Evolutionary conservation across 2,888 invertebrate species (phyloP).

Genomic region (Papilio gigon): DNA sequence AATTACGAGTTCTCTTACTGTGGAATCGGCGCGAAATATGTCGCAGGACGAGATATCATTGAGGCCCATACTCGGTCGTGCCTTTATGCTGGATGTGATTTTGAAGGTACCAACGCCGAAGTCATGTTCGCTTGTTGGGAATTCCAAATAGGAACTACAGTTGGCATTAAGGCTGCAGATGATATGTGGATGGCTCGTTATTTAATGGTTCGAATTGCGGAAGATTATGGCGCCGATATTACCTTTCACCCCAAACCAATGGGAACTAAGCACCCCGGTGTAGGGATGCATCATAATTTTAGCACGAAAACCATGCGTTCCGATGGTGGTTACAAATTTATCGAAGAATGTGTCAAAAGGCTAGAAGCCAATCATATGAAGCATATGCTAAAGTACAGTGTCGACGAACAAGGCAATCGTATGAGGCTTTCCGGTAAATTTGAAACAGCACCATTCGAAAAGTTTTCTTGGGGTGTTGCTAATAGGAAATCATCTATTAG

Average conservation of each 20-base stretch:
- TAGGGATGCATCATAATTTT: slow-evolving; percentile 95
- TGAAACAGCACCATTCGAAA: slow-evolving; percentile 97
- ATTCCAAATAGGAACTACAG: slow-evolving; percentile 94
- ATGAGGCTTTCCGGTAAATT: slow-evolving; percentile 95
- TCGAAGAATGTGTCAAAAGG: slow-evolving; percentile 95
- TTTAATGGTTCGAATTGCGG: slow-evolving; percentile 90
- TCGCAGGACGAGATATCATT: slow-evolving; percentile 95
- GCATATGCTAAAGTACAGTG: slow-evolving; percentile 96
- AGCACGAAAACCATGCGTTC: slow-evolving; percentile 92
- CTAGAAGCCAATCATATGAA: slow-evolving; percentile 93
- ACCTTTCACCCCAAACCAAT: slow-evolving; percentile 88
- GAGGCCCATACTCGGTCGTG: slow-evolving; percentile 93
- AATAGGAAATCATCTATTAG: slow-evolving; percentile 96
- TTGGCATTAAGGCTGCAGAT: slow-evolving; percentile 91
- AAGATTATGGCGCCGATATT: slow-evolving; percentile 90
- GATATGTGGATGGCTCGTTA: slow-evolving; percentile 94
- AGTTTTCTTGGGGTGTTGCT: slow-evolving; percentile 94
- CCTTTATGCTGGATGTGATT: slow-evolving; percentile 95
- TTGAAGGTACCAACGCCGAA: slow-evolving; percentile 97
- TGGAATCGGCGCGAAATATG: slow-evolving; percentile 96
- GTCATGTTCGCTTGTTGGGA: slow-evolving; percentile 98
- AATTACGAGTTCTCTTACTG: slow-evolving; percentile 96
- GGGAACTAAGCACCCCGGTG: slow-evolving; percentile 92
- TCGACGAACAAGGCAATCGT: slow-evolving; percentile 95
- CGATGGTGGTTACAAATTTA: slow-evolving; percentile 87